Evolutionary conservation across 2,888 invertebrate genomes (phyloP).

Genomic region (Drosophila algonquin): DNA sequence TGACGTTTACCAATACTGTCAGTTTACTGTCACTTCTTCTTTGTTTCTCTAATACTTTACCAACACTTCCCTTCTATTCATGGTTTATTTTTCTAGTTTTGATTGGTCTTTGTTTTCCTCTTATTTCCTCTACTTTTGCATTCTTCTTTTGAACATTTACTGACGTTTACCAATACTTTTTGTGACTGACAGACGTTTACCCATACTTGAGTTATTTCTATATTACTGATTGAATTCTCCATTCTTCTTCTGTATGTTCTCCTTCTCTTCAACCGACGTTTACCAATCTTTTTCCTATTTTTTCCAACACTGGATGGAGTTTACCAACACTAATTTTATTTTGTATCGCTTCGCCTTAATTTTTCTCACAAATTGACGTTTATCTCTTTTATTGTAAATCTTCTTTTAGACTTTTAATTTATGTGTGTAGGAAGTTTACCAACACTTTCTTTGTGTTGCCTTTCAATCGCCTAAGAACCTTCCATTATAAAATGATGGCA

Average conservation of each 20-base stretch:
- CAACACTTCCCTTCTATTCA: slow-evolving; percentile 37
- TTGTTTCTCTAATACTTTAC: no score
- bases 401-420: no score
- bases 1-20: no score
- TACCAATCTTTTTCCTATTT: slow-evolving; percentile 7
- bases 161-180: not conserved
- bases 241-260: no score
- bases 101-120: no score
- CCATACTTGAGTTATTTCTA: not conserved
- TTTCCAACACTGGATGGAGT: slow-evolving; percentile 17
- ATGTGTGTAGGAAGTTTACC: slow-evolving; percentile 42
- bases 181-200: no score
- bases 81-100: no score
- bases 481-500: slow-evolving; percentile 75
- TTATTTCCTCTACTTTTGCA: rapidly evolving
- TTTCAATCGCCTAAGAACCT: slow-evolving; percentile 37
- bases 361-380: no score
- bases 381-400: no score
- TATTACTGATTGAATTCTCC: not conserved
- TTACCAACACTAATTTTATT: not conserved
- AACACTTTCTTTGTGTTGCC: slow-evolving; percentile 33
- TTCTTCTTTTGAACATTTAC: no score
- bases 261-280: slow-evolving; percentile 39
- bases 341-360: not conserved
- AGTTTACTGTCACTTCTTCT: no score